phyloP scores from a whole-genome alignment of 35 echinoderm and acorn worm species.

The Stichopus chloronotus region DNA sequence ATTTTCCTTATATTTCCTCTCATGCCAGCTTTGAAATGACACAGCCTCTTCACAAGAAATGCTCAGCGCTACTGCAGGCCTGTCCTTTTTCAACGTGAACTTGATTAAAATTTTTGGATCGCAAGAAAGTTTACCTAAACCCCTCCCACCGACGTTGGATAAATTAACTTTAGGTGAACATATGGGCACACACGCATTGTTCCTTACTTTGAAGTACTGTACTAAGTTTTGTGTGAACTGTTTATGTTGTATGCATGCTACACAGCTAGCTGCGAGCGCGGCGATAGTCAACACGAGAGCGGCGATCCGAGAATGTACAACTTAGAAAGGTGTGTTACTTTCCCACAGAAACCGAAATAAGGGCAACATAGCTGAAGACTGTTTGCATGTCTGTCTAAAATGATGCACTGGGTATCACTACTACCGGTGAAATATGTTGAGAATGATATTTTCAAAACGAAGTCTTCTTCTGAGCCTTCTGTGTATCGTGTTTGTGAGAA shows the following conservation, averaged over 20 bases:
- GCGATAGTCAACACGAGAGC: no score
- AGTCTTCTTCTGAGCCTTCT: background rate
- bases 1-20: no score
- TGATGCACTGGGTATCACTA: background rate
- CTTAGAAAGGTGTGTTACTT: no score
- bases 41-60: no score
- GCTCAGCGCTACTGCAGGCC: no score
- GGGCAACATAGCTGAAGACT: background rate
- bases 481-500: background rate
- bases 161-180: background rate
- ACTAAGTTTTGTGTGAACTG: no score
- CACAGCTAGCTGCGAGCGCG: no score
- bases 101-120: background rate
- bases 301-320: no score
- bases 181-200: background rate
- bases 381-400: background rate
- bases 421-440: slow-evolving; percentile 10
- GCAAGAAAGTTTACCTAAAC: background rate
- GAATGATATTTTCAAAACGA: background rate
- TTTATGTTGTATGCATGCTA: no score
- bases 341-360: background rate
- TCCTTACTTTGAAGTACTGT: no score
- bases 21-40: no score
- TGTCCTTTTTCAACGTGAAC: background rate
- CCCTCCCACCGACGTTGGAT: background rate